Conservation (phyloP, 1,140 invertebrate species). For the Aphelenchoides fujianensis region DNA sequence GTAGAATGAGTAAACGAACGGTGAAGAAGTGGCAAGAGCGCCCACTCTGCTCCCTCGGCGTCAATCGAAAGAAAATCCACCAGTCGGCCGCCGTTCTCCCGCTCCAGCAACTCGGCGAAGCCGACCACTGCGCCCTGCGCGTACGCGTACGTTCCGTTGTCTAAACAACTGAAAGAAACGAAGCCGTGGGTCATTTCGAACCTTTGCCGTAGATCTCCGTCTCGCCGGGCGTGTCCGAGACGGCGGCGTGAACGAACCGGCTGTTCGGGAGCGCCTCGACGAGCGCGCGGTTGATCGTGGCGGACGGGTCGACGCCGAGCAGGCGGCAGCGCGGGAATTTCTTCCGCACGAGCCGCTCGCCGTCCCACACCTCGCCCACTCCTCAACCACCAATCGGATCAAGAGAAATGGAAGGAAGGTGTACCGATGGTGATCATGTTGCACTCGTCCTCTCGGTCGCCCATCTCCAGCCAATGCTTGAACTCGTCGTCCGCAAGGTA, state of each 20-base stretch:
- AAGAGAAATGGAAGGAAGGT: not conserved
- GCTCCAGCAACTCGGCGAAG: not conserved
- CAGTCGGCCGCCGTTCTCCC: not conserved
- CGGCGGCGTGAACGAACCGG: not conserved
- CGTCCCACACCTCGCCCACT: not conserved
- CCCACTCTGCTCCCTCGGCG: not conserved
- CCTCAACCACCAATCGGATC: not conserved
- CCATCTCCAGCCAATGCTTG: not conserved
- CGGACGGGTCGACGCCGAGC: not conserved
- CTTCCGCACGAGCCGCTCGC: not conserved
- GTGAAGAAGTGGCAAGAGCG: not conserved
- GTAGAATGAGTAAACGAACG: not conserved
- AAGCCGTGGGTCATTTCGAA: not conserved
- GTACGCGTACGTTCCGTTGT: not conserved
- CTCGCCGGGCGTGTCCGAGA: not conserved
- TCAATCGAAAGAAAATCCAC: not conserved
- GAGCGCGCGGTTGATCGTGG: not conserved
- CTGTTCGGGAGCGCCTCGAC: not conserved
- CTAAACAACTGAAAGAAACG: not conserved
- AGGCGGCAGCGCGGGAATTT: not conserved
- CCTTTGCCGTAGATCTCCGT: not conserved
- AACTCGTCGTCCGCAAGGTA: not conserved
- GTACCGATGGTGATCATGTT: not conserved
- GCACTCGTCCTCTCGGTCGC: not conserved
- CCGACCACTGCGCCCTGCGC: not conserved